phyloP scores from a whole-genome alignment of 2,888 invertebrate species.

The Diplazon laetatorius region DNA sequence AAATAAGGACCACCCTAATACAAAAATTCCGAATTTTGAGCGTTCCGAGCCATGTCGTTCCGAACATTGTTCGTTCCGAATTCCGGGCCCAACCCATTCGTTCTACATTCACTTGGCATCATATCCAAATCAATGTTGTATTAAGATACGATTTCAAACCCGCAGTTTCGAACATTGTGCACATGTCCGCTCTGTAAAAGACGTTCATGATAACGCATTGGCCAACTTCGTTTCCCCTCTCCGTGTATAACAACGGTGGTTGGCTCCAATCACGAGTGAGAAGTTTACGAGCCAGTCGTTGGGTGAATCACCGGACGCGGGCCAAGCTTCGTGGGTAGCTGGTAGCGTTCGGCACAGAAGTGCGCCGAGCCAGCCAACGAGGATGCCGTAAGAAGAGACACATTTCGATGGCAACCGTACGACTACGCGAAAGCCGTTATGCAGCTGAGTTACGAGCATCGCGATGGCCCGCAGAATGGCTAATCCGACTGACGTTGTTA shows the following conservation, averaged over 20 bases:
- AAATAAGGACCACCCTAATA: too few species aligned
- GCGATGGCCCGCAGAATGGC: constrained; percentile 49
- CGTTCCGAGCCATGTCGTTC: too few species aligned
- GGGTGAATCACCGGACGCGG: constrained; percentile 61
- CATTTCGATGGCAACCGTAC: constrained; percentile 52
- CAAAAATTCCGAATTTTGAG: too few species aligned
- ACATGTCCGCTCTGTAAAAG: constrained; percentile 2
- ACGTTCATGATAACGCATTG: constrained; percentile 36
- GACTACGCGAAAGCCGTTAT: constrained; percentile 51
- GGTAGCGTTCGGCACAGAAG: neutral
- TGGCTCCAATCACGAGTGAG: constrained; percentile 64
- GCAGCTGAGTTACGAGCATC: constrained; percentile 53
- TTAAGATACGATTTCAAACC: too few species aligned
- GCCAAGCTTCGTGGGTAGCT: neutral
- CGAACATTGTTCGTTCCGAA: constrained; percentile 36
- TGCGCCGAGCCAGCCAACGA: constrained; percentile 4
- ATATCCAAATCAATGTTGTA: too few species aligned
- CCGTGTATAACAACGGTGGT: neutral
- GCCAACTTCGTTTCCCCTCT: constrained; percentile 36
- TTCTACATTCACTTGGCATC: too few species aligned
- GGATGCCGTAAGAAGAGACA: constrained; percentile 48
- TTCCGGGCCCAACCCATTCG: constrained; percentile 12
- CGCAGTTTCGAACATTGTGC: too few species aligned
- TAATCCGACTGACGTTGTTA: constrained; percentile 58
- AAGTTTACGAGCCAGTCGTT: constrained; percentile 65